Evolutionary conservation across 1,140 invertebrate species (phyloP).

Genomic region (Lepidostoma basale): DNA sequence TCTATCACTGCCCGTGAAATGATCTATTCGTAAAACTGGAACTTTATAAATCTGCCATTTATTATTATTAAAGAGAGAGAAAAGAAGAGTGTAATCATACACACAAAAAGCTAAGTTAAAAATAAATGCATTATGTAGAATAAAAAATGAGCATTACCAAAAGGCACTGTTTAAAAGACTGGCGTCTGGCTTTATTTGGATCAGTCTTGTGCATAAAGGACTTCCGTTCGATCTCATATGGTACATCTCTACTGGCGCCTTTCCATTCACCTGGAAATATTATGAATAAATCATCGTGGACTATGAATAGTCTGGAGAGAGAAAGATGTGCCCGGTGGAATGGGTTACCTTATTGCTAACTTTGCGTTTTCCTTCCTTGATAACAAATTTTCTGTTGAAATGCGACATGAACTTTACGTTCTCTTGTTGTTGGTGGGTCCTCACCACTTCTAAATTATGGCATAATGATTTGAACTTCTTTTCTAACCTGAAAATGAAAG

Average conservation of each 20-base stretch:
- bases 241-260: constrained; percentile 86
- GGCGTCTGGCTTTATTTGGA: constrained; percentile 87
- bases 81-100: too few relatives aligned
- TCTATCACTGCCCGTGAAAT: too few relatives aligned
- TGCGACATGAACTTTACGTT: constrained; percentile 98
- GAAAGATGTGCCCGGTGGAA: background rate
- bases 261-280: constrained; percentile 49
- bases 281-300: background rate
- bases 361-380: constrained; percentile 88
- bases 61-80: too few relatives aligned
- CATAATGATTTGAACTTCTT: constrained; percentile 97
- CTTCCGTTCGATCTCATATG: constrained; percentile 96
- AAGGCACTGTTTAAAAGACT: constrained; percentile 81
- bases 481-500: constrained; percentile 72
- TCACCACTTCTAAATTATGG: constrained; percentile 93
- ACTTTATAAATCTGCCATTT: too few relatives aligned
- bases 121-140: constrained; percentile 4
- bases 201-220: constrained; percentile 89
- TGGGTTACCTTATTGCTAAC: constrained; percentile 57
- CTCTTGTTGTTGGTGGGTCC: constrained; percentile 99
- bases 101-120: constrained; percentile 17
- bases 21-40: too few relatives aligned
- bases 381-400: constrained; percentile 95
- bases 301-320: background rate
- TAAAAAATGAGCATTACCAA: constrained; percentile 76